Percentiles rank a stretch among this genome's conserved stretches.
Conservation (phyloP, 1,140 invertebrate species). For the Halyomorpha halys region DNA sequence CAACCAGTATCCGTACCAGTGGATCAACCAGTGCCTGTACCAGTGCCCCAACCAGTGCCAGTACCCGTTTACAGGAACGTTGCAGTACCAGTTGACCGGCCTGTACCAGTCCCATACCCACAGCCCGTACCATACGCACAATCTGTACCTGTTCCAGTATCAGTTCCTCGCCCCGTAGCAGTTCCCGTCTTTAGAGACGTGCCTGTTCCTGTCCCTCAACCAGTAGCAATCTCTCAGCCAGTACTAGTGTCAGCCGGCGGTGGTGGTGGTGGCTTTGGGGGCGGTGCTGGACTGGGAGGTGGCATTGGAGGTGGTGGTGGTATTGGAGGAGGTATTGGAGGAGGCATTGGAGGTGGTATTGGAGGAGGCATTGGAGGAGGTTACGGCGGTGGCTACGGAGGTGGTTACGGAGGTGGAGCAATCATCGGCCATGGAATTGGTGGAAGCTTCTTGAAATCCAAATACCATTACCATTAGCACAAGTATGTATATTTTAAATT, state of each 20-base stretch:
- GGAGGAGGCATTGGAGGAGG: conserved; percentile 2
- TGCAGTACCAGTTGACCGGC: conserved; percentile 28
- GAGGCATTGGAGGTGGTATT: background rate
- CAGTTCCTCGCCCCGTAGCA: conserved; percentile 25
- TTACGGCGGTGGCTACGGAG: background rate
- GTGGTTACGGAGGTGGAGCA: background rate
- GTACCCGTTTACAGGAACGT: conserved; percentile 16
- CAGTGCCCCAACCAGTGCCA: conserved; percentile 28
- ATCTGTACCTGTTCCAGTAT: conserved; percentile 21
- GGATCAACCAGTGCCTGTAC: conserved; percentile 27
- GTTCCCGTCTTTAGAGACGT: conserved; percentile 26
- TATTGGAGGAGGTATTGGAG: background rate
- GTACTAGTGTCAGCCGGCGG: background rate
- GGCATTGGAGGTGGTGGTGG: conserved; percentile 1
- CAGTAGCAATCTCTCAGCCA: conserved; percentile 8
- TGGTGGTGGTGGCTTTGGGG: background rate
- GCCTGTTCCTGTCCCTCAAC: conserved; percentile 16
- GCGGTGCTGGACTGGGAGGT: background rate
- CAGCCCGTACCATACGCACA: conserved; percentile 27
- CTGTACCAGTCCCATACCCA: conserved; percentile 28
- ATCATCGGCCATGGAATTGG: background rate
- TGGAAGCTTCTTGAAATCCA: background rate
- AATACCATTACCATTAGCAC: background rate
- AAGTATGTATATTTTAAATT: background rate
- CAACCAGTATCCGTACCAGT: conserved; percentile 28